phyloP scores from a whole-genome alignment of 1,140 invertebrate species.

The Magallana angulata region DNA sequence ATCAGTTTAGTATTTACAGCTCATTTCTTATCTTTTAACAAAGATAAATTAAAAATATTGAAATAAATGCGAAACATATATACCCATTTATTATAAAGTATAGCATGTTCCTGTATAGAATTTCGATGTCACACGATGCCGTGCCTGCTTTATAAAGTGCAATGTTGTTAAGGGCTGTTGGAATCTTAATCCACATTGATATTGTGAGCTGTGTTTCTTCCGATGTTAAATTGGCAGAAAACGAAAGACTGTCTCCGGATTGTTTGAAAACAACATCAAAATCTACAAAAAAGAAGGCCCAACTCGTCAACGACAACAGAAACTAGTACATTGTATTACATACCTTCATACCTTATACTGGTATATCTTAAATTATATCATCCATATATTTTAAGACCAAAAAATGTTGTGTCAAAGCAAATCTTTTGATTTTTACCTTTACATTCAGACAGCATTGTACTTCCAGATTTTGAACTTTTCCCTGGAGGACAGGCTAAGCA shows the following conservation, averaged over 20 bases:
- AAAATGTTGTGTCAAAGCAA: too few relatives aligned
- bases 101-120: neutral
- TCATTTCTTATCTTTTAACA: too few relatives aligned
- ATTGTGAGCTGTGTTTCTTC: neutral
- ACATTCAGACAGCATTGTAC: neutral
- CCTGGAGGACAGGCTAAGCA: neutral
- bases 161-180: neutral
- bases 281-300: neutral
- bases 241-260: neutral
- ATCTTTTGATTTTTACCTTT: neutral
- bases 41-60: too few relatives aligned
- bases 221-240: neutral
- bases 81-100: neutral
- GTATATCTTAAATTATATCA: too few relatives aligned
- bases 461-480: neutral
- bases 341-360: too few relatives aligned
- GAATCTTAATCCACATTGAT: neutral
- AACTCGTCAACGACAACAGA: too few relatives aligned
- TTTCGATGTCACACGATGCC: neutral
- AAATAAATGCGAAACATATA: neutral
- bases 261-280: slow-evolving; percentile 7
- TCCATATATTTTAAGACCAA: too few relatives aligned
- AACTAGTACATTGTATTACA: too few relatives aligned
- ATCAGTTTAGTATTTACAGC: too few relatives aligned
- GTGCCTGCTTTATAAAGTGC: neutral